These are phyloP conservation scores for Nymphalis polychloros DNA, from an alignment of 2,888 invertebrate genomes.

Conservation along the genomic window DNA sequence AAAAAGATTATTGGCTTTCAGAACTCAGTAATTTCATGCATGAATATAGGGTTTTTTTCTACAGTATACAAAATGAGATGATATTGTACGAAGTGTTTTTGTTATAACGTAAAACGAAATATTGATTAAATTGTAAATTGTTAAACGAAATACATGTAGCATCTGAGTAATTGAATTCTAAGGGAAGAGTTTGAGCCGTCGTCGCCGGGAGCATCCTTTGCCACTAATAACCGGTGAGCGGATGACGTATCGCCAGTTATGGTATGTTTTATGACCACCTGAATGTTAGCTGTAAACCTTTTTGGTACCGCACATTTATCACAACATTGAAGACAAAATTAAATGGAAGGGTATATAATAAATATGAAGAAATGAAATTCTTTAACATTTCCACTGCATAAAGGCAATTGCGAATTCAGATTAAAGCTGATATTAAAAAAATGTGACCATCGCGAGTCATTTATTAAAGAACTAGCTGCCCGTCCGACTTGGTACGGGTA, in stretches of 20 bases:
- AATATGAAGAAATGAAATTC: too few species aligned
- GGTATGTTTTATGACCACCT: constrained; percentile 16
- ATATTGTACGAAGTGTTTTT: too few species aligned
- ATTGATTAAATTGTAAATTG: background rate
- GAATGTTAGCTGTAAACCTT: constrained; percentile 7
- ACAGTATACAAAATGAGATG: background rate
- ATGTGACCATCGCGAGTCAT: too few species aligned
- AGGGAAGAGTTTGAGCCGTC: constrained; percentile 47
- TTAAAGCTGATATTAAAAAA: too few species aligned
- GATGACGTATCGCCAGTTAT: constrained; percentile 1
- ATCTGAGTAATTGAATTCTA: constrained; percentile 74
- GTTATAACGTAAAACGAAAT: background rate
- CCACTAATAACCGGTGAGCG: constrained; percentile 42
- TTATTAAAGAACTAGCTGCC: too few species aligned
- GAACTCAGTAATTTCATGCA: constrained; percentile 10
- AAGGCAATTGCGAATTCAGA: too few species aligned
- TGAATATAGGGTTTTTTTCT: background rate
- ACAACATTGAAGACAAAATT: constrained; percentile 10
- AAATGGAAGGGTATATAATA: background rate
- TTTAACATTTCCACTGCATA: too few species aligned
- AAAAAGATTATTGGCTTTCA: constrained; percentile 11
- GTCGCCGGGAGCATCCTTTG: constrained; percentile 33
- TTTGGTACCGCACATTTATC: constrained; percentile 6
- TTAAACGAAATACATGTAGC: background rate
- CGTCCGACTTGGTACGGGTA: too few species aligned